Conservation (phyloP, 2,888 invertebrate species). For the Salpingus planirostris region DNA sequence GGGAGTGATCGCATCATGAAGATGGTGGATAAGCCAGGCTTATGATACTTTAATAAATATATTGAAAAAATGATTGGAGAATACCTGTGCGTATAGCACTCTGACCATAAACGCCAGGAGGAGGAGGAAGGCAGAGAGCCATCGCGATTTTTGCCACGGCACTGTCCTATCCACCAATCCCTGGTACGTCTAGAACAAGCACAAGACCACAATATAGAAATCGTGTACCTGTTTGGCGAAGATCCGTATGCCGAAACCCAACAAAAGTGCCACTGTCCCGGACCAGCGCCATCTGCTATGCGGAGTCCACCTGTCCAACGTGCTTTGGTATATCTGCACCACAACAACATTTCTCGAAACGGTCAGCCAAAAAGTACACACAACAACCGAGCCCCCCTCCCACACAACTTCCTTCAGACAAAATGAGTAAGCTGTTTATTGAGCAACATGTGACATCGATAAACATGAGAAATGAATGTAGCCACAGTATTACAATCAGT, state of each 20-base stretch:
- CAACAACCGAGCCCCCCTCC: too few species aligned
- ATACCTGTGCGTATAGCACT: constrained; percentile 43
- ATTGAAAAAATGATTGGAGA: constrained; percentile 14
- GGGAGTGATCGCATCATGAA: constrained; percentile 15
- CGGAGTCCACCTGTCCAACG: constrained; percentile 81
- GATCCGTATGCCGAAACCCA: constrained; percentile 71
- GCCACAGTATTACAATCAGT: too few species aligned
- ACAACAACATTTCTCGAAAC: constrained; percentile 2
- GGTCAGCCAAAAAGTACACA: too few species aligned
- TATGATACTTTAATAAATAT: constrained; percentile 13
- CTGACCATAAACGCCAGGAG: constrained; percentile 39
- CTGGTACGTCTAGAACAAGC: constrained; percentile 46
- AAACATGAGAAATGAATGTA: too few species aligned
- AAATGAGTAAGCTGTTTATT: too few species aligned
- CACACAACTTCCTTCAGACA: too few species aligned
- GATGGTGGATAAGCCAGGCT: constrained; percentile 26
- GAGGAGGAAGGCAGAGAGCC: constrained; percentile 39
- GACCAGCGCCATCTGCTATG: constrained; percentile 73
- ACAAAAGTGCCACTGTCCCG: constrained; percentile 59
- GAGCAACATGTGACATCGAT: too few species aligned
- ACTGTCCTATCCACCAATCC: constrained; percentile 45
- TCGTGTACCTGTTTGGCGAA: constrained; percentile 67
- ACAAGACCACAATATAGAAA: constrained; percentile 24
- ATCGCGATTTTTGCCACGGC: constrained; percentile 40
- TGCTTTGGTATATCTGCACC: constrained; percentile 68